Evolutionary conservation across 2,888 invertebrate genomes (phyloP).

Genomic region (Microchrysa polita): DNA sequence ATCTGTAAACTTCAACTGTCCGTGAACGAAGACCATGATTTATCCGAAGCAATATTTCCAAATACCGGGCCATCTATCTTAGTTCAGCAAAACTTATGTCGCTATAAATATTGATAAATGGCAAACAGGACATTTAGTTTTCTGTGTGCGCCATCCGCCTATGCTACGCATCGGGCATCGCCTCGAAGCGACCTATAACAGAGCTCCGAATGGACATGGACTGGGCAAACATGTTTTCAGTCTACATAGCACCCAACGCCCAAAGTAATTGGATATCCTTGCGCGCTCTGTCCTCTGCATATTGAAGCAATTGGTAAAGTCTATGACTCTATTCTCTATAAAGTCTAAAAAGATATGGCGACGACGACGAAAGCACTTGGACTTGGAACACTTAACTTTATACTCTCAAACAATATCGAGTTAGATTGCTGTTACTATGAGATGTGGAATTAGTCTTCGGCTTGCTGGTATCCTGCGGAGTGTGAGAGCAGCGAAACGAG

Average conservation of each 20-base stretch:
- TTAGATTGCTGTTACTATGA: too few species aligned
- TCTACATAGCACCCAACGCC: not conserved
- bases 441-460: too few species aligned
- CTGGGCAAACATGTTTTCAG: not conserved
- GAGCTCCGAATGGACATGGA: not conserved
- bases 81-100: constrained; percentile 36
- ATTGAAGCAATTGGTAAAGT: constrained; percentile 35
- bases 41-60: constrained; percentile 26
- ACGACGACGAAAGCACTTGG: constrained; percentile 26
- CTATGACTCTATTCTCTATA: too few species aligned
- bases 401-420: not conserved
- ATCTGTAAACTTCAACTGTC: constrained; percentile 14
- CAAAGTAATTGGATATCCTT: constrained; percentile 42
- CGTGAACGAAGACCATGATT: constrained; percentile 7
- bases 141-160: not conserved
- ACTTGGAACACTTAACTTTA: constrained; percentile 20
- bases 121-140: constrained; percentile 13
- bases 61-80: constrained; percentile 29
- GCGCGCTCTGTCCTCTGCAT: not conserved
- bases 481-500: not conserved
- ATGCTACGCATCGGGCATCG: too few species aligned
- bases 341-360: constrained; percentile 37
- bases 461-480: too few species aligned
- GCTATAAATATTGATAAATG: constrained; percentile 43
- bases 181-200: not conserved